A percentile compares a stretch with the other conserved stretches of the same genome.
Evolutionary conservation across 2,113 vertebrate genomes (phyloP).

Genomic region (Solea solea): DNA sequence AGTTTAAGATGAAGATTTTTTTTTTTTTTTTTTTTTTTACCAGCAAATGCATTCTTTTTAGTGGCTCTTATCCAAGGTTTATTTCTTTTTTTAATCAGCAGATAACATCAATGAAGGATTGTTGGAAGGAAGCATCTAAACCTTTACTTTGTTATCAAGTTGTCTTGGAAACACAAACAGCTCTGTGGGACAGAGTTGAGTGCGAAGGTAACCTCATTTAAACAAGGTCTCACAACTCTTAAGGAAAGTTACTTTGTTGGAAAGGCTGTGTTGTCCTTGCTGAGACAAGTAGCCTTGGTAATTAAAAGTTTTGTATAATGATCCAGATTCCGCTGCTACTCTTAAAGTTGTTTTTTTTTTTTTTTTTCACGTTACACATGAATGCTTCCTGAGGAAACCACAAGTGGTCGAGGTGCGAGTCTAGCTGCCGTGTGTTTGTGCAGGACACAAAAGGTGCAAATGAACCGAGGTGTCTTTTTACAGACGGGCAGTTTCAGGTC

Average conservation of each 20-base stretch:
- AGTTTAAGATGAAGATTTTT: neutral
- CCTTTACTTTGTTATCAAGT: too few species aligned
- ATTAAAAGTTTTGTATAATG: too few species aligned
- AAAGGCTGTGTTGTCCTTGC: too few species aligned
- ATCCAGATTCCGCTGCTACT: too few species aligned
- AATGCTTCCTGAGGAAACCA: neutral
- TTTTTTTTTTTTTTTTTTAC: neutral
- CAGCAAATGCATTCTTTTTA: neutral
- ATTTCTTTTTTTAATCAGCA: neutral
- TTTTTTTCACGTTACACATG: neutral
- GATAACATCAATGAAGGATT: neutral
- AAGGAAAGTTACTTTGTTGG: too few species aligned
- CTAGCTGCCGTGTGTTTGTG: neutral
- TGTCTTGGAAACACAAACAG: too few species aligned
- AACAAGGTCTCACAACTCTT: too few species aligned
- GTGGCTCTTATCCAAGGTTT: neutral
- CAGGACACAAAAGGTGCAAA: constrained; percentile 25
- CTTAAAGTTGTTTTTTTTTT: neutral
- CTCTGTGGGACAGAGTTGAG: too few species aligned
- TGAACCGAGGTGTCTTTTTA: constrained; percentile 41
- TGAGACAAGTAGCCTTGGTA: too few species aligned
- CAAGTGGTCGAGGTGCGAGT: neutral
- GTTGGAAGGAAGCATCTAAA: neutral
- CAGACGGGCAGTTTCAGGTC: constrained; percentile 67
- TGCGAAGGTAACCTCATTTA: too few species aligned